phyloP scores from a whole-genome alignment of 2,113 vertebrate genomes.

The pig (Sus scrofa) region T2T-Sscrofa CM000820.6:112107501-112108000 shows the following conservation, averaged over 20 bases:
- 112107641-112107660: background rate
- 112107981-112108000: constrained; percentile 1
- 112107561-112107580: constrained; percentile 5
- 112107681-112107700: constrained; percentile 54
- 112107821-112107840: constrained; percentile 38
- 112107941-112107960: background rate
- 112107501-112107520: background rate
- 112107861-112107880: constrained; percentile 28
- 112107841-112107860: constrained; percentile 59
- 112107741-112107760: constrained; percentile 37
- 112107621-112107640: background rate
- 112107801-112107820: background rate
- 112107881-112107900: constrained; percentile 45
- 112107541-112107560: background rate
- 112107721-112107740: background rate
- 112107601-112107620: background rate
- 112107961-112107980: background rate
- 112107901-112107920: constrained; percentile 33
- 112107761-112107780: constrained; percentile 60
- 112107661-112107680: constrained; percentile 31
- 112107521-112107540: background rate
- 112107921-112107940: background rate
- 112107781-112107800: constrained; percentile 26
- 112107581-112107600: background rate
- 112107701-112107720: constrained; percentile 53